A percentile compares a stretch with the other conserved stretches of the same genome.
Evolutionary conservation across 2,797 vertebrate species (phyloP).

Genomic region (Molossus alvarezi): DNA sequence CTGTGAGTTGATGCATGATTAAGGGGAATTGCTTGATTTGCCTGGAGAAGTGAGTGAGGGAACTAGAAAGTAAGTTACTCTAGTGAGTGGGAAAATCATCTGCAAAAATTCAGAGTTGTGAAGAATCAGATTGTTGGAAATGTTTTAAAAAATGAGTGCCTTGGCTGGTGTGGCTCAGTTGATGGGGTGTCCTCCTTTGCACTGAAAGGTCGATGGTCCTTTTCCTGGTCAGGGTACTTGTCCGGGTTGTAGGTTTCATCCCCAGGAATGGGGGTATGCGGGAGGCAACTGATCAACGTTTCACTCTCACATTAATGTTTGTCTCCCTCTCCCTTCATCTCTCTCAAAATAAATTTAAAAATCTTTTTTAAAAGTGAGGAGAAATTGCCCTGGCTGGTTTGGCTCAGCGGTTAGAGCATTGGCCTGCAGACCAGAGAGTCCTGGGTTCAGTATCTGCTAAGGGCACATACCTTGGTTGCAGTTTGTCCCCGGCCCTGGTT

Average conservation of each 20-base stretch:
- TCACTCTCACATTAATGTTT: background rate
- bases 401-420: no score
- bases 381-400: no score
- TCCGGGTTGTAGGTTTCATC: background rate
- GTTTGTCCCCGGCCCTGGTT: no score
- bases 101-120: background rate
- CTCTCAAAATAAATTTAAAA: background rate
- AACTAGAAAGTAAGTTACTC: background rate
- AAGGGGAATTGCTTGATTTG: background rate
- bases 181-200: background rate
- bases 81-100: background rate
- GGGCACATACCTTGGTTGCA: no score
- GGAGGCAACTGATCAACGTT: background rate
- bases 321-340: background rate
- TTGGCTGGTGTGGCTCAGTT: background rate
- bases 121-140: constrained; percentile 32
- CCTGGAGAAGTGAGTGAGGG: background rate
- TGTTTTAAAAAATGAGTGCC: background rate
- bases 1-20: background rate
- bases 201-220: background rate
- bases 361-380: background rate
- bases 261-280: background rate
- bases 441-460: no score
- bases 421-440: no score
- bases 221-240: background rate